Conservation (phyloP, 2,797 vertebrate genomes). For the Myripristis murdjan region DNA sequence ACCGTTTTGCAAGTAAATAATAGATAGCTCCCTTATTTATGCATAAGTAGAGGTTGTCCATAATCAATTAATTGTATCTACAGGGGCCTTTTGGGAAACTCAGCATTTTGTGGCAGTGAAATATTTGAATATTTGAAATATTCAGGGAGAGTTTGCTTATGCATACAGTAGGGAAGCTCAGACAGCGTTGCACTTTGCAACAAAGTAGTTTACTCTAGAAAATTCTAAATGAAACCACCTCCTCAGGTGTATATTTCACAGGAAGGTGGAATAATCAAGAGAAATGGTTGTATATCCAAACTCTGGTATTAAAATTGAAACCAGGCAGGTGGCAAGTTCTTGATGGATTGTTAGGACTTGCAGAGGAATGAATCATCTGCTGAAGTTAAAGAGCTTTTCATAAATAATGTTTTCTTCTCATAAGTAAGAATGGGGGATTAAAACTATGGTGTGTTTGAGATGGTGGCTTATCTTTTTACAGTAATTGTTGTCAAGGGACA, state of each 20-base stretch:
- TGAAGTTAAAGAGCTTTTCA: slow-evolving; percentile 79
- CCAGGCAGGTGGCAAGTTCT: slow-evolving; percentile 71
- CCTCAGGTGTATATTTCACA: slow-evolving; percentile 58
- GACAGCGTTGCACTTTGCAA: slow-evolving; percentile 21
- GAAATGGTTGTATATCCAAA: slow-evolving; percentile 67
- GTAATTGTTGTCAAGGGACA: slow-evolving; percentile 51
- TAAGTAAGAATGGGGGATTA: slow-evolving; percentile 72
- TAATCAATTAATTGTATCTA: slow-evolving; percentile 50
- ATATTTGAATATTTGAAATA: slow-evolving; percentile 44
- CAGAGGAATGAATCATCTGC: slow-evolving; percentile 72
- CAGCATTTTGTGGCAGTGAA: not conserved
- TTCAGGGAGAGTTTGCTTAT: slow-evolving; percentile 27
- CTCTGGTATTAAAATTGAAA: slow-evolving; percentile 75
- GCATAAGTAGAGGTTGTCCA: slow-evolving; percentile 10
- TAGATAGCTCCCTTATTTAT: slow-evolving; percentile 29
- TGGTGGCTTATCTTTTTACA: slow-evolving; percentile 47
- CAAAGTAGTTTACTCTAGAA: slow-evolving; percentile 32
- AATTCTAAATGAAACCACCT: slow-evolving; percentile 56
- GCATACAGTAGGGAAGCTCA: slow-evolving; percentile 25
- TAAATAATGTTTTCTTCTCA: slow-evolving; percentile 81
- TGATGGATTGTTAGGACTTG: slow-evolving; percentile 81
- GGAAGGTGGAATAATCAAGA: slow-evolving; percentile 66
- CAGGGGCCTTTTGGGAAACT: slow-evolving; percentile 26
- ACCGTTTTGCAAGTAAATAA: slow-evolving; percentile 57
- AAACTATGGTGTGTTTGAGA: slow-evolving; percentile 56